A percentile compares a stretch with the other conserved stretches of the same genome.
These are phyloP conservation scores for Festucalex cinctus DNA, from an alignment of 2,113 vertebrate species.

Conservation along the genomic window DNA sequence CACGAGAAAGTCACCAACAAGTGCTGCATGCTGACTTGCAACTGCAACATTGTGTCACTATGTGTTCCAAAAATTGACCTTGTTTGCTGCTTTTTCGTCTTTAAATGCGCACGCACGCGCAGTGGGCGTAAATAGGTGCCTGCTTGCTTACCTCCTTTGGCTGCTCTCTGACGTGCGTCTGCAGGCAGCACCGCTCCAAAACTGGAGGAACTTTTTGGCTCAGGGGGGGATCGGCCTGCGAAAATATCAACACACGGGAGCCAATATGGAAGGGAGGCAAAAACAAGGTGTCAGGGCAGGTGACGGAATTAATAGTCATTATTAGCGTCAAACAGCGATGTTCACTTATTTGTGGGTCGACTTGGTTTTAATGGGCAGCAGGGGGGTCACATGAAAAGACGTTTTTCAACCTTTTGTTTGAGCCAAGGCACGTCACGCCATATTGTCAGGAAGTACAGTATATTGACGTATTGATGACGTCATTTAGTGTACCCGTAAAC, in stretches of 20 bases:
- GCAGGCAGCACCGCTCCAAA: not conserved
- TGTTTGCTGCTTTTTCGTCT: not conserved
- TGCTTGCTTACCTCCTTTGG: conserved; percentile 33
- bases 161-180: conserved; percentile 37
- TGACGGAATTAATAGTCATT: not conserved
- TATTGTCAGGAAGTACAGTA: too few species aligned
- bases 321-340: not conserved
- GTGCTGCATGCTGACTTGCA: not conserved
- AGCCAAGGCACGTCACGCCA: not conserved
- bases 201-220: not conserved
- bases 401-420: not conserved
- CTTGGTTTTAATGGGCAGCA: not conserved
- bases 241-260: not conserved
- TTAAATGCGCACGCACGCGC: conserved; percentile 1
- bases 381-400: not conserved
- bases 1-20: not conserved
- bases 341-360: not conserved
- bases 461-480: not conserved
- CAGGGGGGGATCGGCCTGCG: not conserved
- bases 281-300: not conserved
- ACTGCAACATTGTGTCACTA: not conserved
- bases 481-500: not conserved
- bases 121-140: conserved; percentile 8
- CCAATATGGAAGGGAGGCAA: not conserved
- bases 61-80: not conserved